Evolutionary conservation across 2,888 invertebrate genomes (phyloP).

Genomic region (Thymelicus sylvestris): DNA sequence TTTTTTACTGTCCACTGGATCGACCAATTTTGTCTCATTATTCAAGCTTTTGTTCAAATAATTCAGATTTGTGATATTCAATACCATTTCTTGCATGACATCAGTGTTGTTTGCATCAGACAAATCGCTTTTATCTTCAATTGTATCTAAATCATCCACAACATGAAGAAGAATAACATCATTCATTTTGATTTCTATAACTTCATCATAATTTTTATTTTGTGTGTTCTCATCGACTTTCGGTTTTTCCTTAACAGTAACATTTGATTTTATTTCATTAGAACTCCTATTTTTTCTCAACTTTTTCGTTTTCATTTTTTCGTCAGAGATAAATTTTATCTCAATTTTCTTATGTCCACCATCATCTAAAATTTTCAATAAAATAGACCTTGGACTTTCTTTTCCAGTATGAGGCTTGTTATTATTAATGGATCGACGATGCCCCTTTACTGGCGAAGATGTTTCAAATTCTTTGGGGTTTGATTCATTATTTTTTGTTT

Average conservation of each 20-base stretch:
- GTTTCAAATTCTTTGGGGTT: conserved; percentile 14
- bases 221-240: neutral
- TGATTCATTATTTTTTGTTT: conserved; percentile 10
- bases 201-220: neutral
- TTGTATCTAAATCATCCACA: conserved; percentile 20
- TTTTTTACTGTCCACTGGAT: neutral
- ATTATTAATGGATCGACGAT: conserved; percentile 53
- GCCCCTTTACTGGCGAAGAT: conserved; percentile 47
- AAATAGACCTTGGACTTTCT: conserved; percentile 44
- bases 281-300: conserved; percentile 26
- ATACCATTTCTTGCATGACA: neutral
- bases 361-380: conserved; percentile 57
- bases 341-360: conserved; percentile 53
- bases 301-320: conserved; percentile 37
- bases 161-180: conserved; percentile 38
- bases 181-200: conserved; percentile 31
- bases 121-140: neutral
- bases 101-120: neutral
- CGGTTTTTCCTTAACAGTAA: neutral
- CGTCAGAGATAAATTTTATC: conserved; percentile 53
- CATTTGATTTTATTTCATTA: conserved; percentile 23
- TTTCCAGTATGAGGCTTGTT: conserved; percentile 27
- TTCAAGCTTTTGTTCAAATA: conserved; percentile 3
- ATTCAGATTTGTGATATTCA: neutral
- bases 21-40: neutral